Percentiles rank a stretch among this genome's conserved stretches.
These are phyloP conservation scores for Melieria omissa DNA, from an alignment of 2,888 invertebrate genomes.

Conservation along the genomic window DNA sequence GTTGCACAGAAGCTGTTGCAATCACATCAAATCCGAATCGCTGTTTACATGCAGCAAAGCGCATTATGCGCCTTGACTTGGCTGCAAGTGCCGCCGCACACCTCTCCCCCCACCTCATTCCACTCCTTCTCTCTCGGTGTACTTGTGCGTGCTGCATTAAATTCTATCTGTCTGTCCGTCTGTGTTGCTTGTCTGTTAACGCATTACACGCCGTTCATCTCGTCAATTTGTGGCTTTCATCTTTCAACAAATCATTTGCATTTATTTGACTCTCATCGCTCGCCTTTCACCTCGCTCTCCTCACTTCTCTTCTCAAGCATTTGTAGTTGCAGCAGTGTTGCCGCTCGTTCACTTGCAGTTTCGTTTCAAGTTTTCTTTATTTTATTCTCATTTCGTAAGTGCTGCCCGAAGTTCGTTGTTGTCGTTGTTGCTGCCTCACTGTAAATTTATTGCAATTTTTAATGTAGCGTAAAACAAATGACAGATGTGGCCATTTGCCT, in stretches of 20 bases:
- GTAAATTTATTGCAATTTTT: background rate
- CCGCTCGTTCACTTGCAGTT: background rate
- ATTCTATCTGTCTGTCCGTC: background rate
- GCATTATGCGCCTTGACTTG: background rate
- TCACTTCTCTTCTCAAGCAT: background rate
- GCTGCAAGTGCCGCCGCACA: background rate
- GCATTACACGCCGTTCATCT: slow-evolving; percentile 2
- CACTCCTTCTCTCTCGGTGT: background rate
- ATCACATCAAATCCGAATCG: slow-evolving; percentile 1
- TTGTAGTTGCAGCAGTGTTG: too few relatives aligned
- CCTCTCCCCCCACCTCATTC: background rate
- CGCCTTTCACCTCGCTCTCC: background rate
- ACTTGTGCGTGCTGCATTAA: background rate
- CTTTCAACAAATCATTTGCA: slow-evolving; percentile 17
- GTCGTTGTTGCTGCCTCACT: background rate
- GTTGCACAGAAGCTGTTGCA: background rate
- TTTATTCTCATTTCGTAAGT: background rate
- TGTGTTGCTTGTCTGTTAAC: background rate
- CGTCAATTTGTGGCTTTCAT: slow-evolving; percentile 12
- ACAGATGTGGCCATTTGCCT: too few relatives aligned
- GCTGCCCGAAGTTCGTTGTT: background rate
- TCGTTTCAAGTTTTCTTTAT: slow-evolving; percentile 8
- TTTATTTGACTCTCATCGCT: slow-evolving; percentile 7
- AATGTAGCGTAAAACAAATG: too few relatives aligned
- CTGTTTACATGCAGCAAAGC: background rate